phyloP scores from a whole-genome alignment of 2,797 vertebrate species.

The Coluber constrictor region DNA sequence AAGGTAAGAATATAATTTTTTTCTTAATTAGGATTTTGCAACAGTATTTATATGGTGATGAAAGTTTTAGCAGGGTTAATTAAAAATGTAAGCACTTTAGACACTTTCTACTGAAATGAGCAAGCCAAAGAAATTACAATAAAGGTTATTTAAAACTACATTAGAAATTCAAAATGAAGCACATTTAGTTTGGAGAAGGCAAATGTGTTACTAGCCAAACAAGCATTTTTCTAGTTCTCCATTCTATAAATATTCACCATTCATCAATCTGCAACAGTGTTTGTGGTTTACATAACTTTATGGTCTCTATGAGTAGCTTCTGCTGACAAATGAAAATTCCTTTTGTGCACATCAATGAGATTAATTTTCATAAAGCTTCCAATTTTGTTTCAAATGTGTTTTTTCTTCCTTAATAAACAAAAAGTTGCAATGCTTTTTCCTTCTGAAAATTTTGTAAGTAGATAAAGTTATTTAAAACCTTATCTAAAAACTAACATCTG shows the following conservation, averaged over 20 bases:
- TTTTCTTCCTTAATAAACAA: background rate
- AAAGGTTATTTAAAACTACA: background rate
- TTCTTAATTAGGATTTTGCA: background rate
- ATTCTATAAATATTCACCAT: constrained; percentile 13
- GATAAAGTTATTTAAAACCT: background rate
- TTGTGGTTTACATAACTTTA: background rate
- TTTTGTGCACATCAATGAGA: background rate
- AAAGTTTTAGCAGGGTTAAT: background rate
- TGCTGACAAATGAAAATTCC: constrained; percentile 13
- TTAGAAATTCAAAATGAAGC: constrained; percentile 4
- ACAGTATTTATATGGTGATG: background rate
- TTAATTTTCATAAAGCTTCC: background rate
- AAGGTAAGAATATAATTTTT: constrained; percentile 21
- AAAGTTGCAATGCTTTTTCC: background rate
- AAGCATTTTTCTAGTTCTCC: constrained; percentile 21
- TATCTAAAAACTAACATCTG: background rate
- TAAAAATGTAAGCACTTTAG: constrained; percentile 44
- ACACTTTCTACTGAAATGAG: constrained; percentile 31
- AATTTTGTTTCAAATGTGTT: background rate
- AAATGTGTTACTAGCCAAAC: constrained; percentile 21
- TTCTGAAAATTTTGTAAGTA: background rate
- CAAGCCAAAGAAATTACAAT: constrained; percentile 29
- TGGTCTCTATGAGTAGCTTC: constrained; percentile 14
- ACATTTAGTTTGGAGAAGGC: constrained; percentile 31
- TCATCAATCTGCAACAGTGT: background rate